Evolutionary conservation across 2,113 vertebrate genomes (phyloP).

Genomic region (Protomyctophum bolini): DNA sequence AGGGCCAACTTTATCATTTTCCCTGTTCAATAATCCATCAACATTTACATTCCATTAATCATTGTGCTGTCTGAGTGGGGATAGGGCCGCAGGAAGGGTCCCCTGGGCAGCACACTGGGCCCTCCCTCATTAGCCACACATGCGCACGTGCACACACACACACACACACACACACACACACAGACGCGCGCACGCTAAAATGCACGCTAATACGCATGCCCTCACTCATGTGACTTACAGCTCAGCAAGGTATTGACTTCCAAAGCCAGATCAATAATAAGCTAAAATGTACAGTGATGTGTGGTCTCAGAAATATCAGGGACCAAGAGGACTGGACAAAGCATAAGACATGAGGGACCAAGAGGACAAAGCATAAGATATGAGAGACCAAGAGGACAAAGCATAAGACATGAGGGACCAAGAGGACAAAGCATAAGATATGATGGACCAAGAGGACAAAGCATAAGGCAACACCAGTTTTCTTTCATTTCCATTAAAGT

Average conservation of each 20-base stretch:
- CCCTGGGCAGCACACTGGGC: slow-evolving; percentile 34
- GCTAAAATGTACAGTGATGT: slow-evolving; percentile 60
- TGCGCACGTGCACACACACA: neutral
- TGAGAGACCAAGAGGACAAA: no score
- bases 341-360: no score
- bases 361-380: no score
- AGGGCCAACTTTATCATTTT: slow-evolving; percentile 65
- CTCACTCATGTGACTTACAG: slow-evolving; percentile 51
- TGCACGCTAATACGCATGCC: neutral
- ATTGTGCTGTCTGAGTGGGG: slow-evolving; percentile 58
- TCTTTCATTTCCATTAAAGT: no score
- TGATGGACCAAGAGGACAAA: no score
- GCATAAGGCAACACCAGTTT: no score
- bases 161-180: neutral
- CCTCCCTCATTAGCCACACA: slow-evolving; percentile 53
- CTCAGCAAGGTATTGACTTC: slow-evolving; percentile 61
- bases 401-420: no score
- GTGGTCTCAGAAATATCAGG: slow-evolving; percentile 1
- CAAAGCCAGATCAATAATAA: slow-evolving; percentile 49
- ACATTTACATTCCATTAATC: slow-evolving; percentile 76
- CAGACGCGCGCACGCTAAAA: neutral
- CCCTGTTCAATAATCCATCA: slow-evolving; percentile 73
- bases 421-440: no score
- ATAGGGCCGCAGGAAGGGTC: slow-evolving; percentile 56
- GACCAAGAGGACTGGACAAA: no score